A percentile compares a stretch with the other conserved stretches of the same genome.
Evolutionary conservation across 2,113 vertebrate species (phyloP).

Genomic region (Apistogramma diplotaenia): DNA sequence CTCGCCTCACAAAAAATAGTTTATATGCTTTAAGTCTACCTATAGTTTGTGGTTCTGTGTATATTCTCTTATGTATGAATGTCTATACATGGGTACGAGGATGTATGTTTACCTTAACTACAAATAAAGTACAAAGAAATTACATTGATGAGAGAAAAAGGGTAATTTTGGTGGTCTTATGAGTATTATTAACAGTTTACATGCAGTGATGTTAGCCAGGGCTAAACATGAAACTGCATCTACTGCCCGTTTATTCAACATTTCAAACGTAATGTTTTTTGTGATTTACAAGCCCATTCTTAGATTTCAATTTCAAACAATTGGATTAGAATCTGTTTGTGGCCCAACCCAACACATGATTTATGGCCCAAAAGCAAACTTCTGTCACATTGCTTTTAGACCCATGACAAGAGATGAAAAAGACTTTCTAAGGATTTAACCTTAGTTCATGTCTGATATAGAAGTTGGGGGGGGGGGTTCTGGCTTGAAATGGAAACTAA

Average conservation of each 20-base stretch:
- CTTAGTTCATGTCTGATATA: conserved; percentile 36
- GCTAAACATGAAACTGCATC: not conserved
- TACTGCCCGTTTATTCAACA: conserved; percentile 13
- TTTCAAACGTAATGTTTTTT: conserved; percentile 5
- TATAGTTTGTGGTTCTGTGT: conserved; percentile 9
- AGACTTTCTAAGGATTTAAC: conserved; percentile 53
- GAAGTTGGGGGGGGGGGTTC: conserved; percentile 28
- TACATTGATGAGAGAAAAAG: not conserved
- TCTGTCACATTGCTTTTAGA: conserved; percentile 42
- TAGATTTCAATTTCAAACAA: conserved; percentile 35
- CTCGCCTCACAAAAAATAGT: not conserved
- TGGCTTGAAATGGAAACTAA: conserved; percentile 70
- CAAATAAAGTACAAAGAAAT: not conserved
- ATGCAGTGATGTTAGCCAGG: not conserved
- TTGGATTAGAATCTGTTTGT: conserved; percentile 34
- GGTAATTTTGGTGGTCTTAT: conserved; percentile 17
- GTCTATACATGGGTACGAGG: not conserved
- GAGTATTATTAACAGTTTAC: conserved; percentile 6
- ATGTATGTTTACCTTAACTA: conserved; percentile 8
- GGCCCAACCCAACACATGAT: not conserved
- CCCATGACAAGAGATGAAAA: conserved; percentile 48
- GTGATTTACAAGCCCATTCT: conserved; percentile 20
- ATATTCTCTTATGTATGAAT: not conserved
- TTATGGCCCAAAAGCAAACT: conserved; percentile 23
- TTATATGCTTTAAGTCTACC: not conserved